Percentiles rank a stretch among this genome's conserved stretches.
Conservation (phyloP, 1,140 invertebrate genomes). For the Xylocopa sonorina region DNA sequence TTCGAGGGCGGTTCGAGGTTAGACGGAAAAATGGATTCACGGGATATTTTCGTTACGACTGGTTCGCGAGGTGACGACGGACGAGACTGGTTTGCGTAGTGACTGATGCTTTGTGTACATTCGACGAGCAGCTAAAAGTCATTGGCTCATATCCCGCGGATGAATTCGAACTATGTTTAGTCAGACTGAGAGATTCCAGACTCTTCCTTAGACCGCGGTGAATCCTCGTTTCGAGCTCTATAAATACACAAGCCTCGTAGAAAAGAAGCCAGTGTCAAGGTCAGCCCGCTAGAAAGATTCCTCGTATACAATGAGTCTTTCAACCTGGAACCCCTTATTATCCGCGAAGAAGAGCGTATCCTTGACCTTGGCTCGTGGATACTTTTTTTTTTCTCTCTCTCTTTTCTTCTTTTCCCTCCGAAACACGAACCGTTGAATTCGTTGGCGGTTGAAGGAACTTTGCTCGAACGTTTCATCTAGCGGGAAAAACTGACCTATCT, state of each 20-base stretch:
- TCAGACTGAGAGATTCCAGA: background rate
- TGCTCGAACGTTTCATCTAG: too few species aligned
- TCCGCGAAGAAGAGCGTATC: background rate
- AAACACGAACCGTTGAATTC: too few species aligned
- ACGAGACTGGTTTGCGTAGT: too few species aligned
- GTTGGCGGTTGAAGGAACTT: too few species aligned
- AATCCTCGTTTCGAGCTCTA: constrained; percentile 22
- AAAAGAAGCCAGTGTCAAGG: constrained; percentile 84
- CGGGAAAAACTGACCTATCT: too few species aligned
- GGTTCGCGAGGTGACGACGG: too few species aligned
- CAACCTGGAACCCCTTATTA: background rate
- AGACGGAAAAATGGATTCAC: too few species aligned
- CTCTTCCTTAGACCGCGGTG: background rate
- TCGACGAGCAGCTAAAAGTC: background rate
- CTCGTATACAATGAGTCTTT: background rate
- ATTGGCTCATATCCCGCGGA: background rate
- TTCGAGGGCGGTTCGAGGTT: too few species aligned
- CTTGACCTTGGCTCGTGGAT: too few species aligned
- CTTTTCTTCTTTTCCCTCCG: too few species aligned
- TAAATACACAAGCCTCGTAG: constrained; percentile 23
- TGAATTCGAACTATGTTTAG: constrained; percentile 9
- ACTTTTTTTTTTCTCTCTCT: too few species aligned
- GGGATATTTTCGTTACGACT: too few species aligned
- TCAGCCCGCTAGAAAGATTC: constrained; percentile 71
- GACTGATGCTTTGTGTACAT: background rate